These are phyloP conservation scores for Bos javanicus DNA, from an alignment of 2,113 vertebrate genomes.

Conservation along the genomic window DNA sequence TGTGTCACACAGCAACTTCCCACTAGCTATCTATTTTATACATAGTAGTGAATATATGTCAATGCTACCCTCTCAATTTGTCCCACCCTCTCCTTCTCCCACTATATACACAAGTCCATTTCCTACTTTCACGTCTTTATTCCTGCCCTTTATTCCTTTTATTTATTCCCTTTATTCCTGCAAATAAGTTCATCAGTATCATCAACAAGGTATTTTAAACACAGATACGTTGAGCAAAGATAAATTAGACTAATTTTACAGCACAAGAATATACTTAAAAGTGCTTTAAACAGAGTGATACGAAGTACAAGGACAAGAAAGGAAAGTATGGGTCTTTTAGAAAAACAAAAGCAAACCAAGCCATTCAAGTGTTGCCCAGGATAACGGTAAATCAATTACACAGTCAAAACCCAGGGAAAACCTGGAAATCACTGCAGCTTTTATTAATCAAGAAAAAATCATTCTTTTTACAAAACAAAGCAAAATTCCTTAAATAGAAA, in stretches of 20 bases:
- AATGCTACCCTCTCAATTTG: background rate
- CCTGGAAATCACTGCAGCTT: background rate
- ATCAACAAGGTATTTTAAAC: background rate
- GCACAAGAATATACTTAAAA: background rate
- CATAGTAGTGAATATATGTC: background rate
- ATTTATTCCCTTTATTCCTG: background rate
- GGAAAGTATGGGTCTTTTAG: background rate
- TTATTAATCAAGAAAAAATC: background rate
- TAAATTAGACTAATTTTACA: background rate
- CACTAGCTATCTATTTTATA: background rate
- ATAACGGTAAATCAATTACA: background rate
- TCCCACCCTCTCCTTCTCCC: background rate
- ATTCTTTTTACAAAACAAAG: background rate
- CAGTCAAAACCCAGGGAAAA: background rate
- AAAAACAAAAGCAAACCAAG: background rate
- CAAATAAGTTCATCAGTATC: background rate
- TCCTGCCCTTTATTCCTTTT: background rate
- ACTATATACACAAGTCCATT: background rate
- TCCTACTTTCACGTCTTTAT: background rate
- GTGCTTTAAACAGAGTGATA: background rate
- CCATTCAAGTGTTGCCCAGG: background rate
- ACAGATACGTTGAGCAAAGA: background rate
- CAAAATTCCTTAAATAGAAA: background rate
- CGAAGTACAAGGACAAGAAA: background rate
- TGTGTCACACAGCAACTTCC: background rate